A percentile compares a stretch with the other conserved stretches of the same genome.
phyloP scores from a whole-genome alignment of 2,797 vertebrate species.

The Peromyscus eremicus region DNA sequence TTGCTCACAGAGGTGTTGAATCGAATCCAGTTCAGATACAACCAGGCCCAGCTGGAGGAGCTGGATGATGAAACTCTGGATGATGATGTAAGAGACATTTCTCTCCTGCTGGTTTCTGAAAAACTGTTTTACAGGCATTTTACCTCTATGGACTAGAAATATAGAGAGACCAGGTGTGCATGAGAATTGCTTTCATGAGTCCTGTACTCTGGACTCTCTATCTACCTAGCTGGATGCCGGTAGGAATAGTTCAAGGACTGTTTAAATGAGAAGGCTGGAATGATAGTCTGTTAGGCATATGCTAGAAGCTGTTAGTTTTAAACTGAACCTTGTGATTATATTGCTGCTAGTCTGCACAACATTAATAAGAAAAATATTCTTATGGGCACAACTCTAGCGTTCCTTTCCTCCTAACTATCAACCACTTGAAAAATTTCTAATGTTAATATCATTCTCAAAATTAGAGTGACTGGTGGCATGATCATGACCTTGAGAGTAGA shows the following conservation, averaged over 20 bases:
- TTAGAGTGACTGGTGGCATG: not conserved
- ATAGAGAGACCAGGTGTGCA: not conserved
- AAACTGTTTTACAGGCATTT: not conserved
- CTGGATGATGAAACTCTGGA: slow-evolving; percentile 98
- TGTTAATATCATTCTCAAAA: not conserved
- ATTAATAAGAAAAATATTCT: slow-evolving; percentile 33
- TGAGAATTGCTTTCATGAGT: slow-evolving; percentile 18
- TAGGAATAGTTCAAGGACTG: not conserved
- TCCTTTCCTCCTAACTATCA: not conserved
- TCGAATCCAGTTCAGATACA: slow-evolving; percentile 97
- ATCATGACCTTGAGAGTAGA: not conserved
- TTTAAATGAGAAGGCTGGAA: not conserved
- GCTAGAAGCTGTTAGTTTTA: slow-evolving; percentile 6
- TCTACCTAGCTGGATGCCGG: not conserved
- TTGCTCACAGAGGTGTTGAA: slow-evolving; percentile 97
- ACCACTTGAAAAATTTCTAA: not conserved
- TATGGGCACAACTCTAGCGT: not conserved
- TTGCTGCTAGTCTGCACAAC: not conserved
- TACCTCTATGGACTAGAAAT: not conserved
- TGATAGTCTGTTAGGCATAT: not conserved
- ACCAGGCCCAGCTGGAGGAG: slow-evolving; percentile 98
- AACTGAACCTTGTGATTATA: not conserved
- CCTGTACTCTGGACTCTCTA: not conserved
- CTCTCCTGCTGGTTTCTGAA: not conserved
- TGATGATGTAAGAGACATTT: slow-evolving; percentile 94